These are phyloP conservation scores for Trachelipus rathkii DNA, from an alignment of 1,140 invertebrate species.

Conservation along the genomic window DNA sequence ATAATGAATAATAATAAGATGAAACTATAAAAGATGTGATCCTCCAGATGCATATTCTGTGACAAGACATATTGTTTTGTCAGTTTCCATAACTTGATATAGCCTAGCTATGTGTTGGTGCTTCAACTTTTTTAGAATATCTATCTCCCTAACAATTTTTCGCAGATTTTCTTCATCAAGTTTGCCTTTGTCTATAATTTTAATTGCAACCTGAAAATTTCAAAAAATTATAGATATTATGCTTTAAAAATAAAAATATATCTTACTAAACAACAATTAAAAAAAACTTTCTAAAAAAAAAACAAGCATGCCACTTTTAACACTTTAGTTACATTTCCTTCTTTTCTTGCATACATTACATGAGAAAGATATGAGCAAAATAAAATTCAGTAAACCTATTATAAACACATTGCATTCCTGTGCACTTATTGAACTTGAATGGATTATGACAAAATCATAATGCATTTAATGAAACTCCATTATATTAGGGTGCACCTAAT, in stretches of 20 bases:
- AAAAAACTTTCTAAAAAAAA: neutral
- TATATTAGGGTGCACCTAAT: too few species aligned
- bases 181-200: constrained; percentile 96
- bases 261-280: neutral
- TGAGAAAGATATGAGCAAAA: too few species aligned
- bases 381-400: too few species aligned
- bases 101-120: constrained; percentile 97
- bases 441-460: too few species aligned
- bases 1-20: constrained; percentile 4
- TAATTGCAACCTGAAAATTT: constrained; percentile 87
- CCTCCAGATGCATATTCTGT: constrained; percentile 92
- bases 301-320: too few species aligned
- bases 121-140: constrained; percentile 93
- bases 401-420: too few species aligned
- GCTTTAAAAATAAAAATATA: neutral
- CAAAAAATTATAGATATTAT: neutral
- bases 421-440: too few species aligned
- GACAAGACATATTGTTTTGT: constrained; percentile 91
- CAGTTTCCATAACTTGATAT: constrained; percentile 97
- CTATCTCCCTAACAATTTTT: constrained; percentile 97
- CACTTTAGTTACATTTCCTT: too few species aligned
- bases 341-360: too few species aligned
- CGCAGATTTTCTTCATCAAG: constrained; percentile 91
- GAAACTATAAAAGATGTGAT: constrained; percentile 84
- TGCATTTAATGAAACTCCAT: too few species aligned